Evolutionary conservation across 2,113 vertebrate genomes (phyloP), one percentile per base, ranked within the genome.

Genomic region (Gadus chalcogrammus): DNA sequence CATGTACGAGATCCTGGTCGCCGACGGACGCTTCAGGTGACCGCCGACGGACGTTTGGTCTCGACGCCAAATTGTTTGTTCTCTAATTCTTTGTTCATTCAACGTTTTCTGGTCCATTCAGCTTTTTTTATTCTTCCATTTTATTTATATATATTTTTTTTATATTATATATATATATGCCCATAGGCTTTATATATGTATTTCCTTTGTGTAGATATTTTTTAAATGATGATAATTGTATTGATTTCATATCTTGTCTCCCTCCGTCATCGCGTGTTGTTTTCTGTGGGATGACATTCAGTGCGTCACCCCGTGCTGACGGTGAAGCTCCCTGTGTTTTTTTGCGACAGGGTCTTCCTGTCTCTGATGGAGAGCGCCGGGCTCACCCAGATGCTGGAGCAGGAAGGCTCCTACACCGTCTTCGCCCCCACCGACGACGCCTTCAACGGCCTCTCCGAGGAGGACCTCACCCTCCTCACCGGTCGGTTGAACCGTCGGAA

Each of bases 351-450:
- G 42, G 76, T 93, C 80, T 99, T 99, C 89, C 92, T 98, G 76
- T 91, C 88, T 7, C 89, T 99, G 68, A 91, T 98, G 70, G 93
- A 97, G 90, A 91, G 86, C 68, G 97, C 96, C 53, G 94, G 89
- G 65, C 84, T 99, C 80, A 93, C 92, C 67, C 94, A 96, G 16
- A 70, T 99, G 68, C 86, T 99, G 17, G 93, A 84, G 52, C 87
- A 75, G 15, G 90, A 94, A 48, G 96, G 96, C 69, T 82, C 92
- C 1, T 97, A 95, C 93, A 99, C 97, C 4, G 84, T 97, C 6
- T 99, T 99, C 85, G 94, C 95, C 20, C 97, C 97, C 15, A 95
- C 94, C 22, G 96, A 99, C 0, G 93, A 96, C 0, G 95, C 96
- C 6, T 99, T 99, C 78, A 90, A 85, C 9, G 91, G 81, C 17